These are phyloP conservation scores for Hyperoodon ampullatus DNA, from an alignment of 2,113 vertebrate genomes.

Conservation along the genomic window DNA sequence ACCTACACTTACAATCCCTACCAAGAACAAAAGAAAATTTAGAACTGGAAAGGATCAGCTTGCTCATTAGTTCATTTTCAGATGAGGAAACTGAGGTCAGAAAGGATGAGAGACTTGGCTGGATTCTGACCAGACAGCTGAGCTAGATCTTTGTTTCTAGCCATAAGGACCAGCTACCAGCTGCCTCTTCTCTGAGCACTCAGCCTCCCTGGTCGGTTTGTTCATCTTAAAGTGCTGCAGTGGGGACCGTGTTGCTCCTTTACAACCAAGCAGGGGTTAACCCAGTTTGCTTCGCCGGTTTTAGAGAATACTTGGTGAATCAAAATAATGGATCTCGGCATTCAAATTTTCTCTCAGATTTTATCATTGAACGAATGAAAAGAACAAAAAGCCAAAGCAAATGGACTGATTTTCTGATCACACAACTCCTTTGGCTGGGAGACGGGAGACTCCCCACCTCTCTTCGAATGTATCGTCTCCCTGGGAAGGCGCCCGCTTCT, in stretches of 20 bases:
- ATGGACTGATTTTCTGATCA: not conserved
- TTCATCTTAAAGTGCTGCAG: accelerated
- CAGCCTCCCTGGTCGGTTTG: not conserved
- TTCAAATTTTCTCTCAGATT: slow-evolving; percentile 6
- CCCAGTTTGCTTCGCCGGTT: not conserved
- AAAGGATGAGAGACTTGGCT: not conserved
- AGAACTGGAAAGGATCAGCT: not conserved
- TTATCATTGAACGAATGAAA: not conserved
- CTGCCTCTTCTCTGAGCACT: not conserved
- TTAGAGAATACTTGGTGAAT: not conserved
- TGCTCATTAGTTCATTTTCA: slow-evolving; percentile 17
- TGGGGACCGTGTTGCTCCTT: not conserved
- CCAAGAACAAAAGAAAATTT: not conserved
- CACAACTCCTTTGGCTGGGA: not conserved
- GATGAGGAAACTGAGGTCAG: not conserved
- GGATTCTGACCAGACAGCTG: not conserved
- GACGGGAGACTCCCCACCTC: not conserved
- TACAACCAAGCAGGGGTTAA: not conserved
- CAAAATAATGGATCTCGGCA: slow-evolving; percentile 5
- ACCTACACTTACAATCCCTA: not conserved
- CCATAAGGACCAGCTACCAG: not conserved
- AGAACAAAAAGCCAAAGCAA: not conserved
- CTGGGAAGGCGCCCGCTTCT: not conserved
- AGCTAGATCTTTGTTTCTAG: not conserved
- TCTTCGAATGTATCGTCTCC: too few relatives aligned